Conservation (phyloP, 2,888 invertebrate genomes). For the Latrodectus hesperus region DNA sequence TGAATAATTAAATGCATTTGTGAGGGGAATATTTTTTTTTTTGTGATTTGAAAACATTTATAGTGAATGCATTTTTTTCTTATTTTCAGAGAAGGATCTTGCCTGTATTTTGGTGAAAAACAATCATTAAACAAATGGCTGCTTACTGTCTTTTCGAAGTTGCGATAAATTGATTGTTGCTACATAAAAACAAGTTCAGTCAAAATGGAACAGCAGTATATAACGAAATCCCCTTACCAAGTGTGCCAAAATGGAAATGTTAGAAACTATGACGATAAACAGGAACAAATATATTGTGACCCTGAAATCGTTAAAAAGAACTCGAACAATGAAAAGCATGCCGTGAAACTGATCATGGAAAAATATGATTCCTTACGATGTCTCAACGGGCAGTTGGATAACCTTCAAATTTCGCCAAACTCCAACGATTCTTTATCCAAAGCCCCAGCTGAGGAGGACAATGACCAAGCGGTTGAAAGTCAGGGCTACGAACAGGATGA, state of each 20-base stretch:
- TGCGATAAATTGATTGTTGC: too few species aligned
- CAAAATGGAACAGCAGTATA: slow-evolving; percentile 33
- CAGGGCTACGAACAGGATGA: slow-evolving; percentile 7
- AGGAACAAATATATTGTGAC: slow-evolving; percentile 60
- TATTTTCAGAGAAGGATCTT: too few species aligned
- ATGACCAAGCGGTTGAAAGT: slow-evolving; percentile 5
- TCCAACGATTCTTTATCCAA: slow-evolving; percentile 56
- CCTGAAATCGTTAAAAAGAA: slow-evolving; percentile 61
- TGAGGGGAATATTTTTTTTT: too few species aligned
- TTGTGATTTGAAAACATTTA: too few species aligned
- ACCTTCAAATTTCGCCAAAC: slow-evolving; percentile 49
- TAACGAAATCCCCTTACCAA: slow-evolving; percentile 13
- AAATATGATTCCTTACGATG: slow-evolving; percentile 61
- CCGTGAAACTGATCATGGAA: slow-evolving; percentile 64
- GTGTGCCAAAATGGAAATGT: slow-evolving; percentile 45
- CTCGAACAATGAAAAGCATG: slow-evolving; percentile 64
- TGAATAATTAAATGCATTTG: too few species aligned
- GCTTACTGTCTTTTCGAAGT: too few species aligned
- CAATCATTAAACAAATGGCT: too few species aligned
- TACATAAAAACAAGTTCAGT: too few species aligned
- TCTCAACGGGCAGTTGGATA: slow-evolving; percentile 58
- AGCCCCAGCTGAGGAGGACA: slow-evolving; percentile 24
- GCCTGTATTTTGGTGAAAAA: too few species aligned
- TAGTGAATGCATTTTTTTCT: too few species aligned
- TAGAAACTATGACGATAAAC: slow-evolving; percentile 35